Conservation (phyloP, 1,140 invertebrate genomes). For the Acyrthosiphon pisum region DNA sequence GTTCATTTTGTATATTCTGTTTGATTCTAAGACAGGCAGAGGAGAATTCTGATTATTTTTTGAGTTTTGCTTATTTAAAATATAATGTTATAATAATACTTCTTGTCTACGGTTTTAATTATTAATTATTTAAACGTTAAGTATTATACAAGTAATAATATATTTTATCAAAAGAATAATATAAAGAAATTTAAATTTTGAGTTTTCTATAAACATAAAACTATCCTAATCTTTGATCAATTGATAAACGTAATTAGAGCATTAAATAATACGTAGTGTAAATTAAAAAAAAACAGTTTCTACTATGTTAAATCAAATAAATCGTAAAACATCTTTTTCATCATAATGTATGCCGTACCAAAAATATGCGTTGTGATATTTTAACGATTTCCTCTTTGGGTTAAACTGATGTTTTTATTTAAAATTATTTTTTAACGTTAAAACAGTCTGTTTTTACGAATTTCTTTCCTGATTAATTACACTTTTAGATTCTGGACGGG, state of each 20-base stretch:
- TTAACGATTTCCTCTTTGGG: neutral
- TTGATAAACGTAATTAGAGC: too few relatives aligned
- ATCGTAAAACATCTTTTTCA: neutral
- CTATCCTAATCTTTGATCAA: too few relatives aligned
- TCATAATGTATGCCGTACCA: neutral
- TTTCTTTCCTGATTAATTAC: conserved; percentile 33
- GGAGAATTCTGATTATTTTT: neutral
- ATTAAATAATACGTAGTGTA: neutral
- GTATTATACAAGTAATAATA: too few relatives aligned
- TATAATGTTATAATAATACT: neutral
- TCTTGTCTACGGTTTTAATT: too few relatives aligned
- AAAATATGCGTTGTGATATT: neutral
- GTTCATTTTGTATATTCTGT: neutral
- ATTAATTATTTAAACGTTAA: too few relatives aligned
- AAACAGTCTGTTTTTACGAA: neutral
- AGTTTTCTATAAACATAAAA: too few relatives aligned
- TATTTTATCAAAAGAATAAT: too few relatives aligned
- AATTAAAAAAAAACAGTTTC: too few relatives aligned
- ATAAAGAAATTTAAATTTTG: too few relatives aligned
- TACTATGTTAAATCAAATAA: neutral
- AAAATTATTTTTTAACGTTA: neutral
- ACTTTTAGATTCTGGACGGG: neutral
- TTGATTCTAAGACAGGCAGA: neutral
- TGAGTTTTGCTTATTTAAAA: too few relatives aligned
- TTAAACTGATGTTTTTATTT: neutral